Percentiles rank a stretch among this genome's conserved stretches.
Conservation (phyloP, 2,113 vertebrate species). For the Pseudonaja textilis region DNA sequence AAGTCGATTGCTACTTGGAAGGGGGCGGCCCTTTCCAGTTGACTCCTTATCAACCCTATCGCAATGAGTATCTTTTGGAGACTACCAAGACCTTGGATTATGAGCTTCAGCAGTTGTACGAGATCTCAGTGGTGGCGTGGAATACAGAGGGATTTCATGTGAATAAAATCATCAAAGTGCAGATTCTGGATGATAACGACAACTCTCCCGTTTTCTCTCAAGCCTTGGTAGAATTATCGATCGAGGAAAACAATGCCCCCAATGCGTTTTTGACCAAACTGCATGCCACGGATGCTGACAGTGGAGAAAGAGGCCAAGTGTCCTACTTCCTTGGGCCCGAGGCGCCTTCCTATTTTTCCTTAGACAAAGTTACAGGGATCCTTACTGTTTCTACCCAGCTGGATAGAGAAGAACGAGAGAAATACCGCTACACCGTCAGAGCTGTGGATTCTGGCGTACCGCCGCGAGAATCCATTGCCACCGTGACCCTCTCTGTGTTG, state of each 20-base stretch:
- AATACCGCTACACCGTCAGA: slow-evolving; percentile 89
- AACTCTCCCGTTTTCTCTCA: slow-evolving; percentile 90
- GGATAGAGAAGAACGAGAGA: slow-evolving; percentile 94
- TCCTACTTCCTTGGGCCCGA: slow-evolving; percentile 88
- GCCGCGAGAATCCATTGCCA: slow-evolving; percentile 86
- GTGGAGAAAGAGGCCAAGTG: slow-evolving; percentile 81
- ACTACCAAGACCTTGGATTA: slow-evolving; percentile 89
- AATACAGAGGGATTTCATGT: slow-evolving; percentile 76
- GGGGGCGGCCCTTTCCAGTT: slow-evolving; percentile 87
- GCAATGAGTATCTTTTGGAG: slow-evolving; percentile 91
- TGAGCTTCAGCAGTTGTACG: slow-evolving; percentile 82
- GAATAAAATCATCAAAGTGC: slow-evolving; percentile 82
- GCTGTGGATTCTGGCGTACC: slow-evolving; percentile 89
- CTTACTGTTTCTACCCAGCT: slow-evolving; percentile 86
- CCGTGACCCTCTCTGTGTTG: slow-evolving; percentile 84
- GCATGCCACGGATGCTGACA: slow-evolving; percentile 89
- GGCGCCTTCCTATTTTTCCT: slow-evolving; percentile 83
- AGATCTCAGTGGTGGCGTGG: slow-evolving; percentile 83
- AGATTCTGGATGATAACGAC: slow-evolving; percentile 92
- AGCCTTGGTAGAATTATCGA: slow-evolving; percentile 81
- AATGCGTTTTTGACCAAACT: slow-evolving; percentile 88
- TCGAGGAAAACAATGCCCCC: slow-evolving; percentile 93
- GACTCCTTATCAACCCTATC: slow-evolving; percentile 83
- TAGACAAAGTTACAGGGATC: slow-evolving; percentile 85
- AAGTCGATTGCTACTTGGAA: slow-evolving; percentile 84